Conservation (phyloP, 2,113 vertebrate genomes). For the Paradoxurus hermaphroditus region DNA sequence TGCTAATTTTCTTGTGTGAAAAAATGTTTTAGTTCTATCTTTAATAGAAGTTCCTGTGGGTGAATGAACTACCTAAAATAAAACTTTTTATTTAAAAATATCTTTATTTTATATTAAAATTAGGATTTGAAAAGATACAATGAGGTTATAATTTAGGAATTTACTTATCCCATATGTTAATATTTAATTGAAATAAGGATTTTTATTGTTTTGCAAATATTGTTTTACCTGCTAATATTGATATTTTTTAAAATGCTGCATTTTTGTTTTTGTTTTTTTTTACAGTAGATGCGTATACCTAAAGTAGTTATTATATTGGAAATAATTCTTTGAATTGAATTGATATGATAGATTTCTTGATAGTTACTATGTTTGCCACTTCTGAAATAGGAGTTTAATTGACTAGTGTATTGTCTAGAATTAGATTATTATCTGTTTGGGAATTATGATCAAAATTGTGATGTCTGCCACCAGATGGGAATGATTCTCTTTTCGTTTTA, state of each 20-base stretch:
- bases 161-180: neutral
- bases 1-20: neutral
- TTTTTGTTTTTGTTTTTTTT: neutral
- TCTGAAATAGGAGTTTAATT: neutral
- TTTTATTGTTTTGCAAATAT: neutral
- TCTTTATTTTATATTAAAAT: neutral
- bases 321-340: neutral
- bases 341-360: neutral
- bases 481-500: constrained; percentile 5
- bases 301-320: neutral
- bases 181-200: neutral
- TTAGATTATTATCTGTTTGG: constrained; percentile 52
- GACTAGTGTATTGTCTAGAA: neutral
- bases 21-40: neutral
- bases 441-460: constrained; percentile 28
- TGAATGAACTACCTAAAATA: neutral
- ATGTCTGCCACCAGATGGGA: constrained; percentile 48
- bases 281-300: neutral
- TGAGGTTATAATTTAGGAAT: neutral
- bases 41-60: neutral
- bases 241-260: neutral
- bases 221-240: neutral
- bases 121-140: neutral
- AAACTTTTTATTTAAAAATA: constrained; percentile 17
- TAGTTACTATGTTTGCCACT: neutral